Base-by-base conservation (phyloP, 2,888 invertebrate species). In the Eudasyphora cyanicolor region DNA sequence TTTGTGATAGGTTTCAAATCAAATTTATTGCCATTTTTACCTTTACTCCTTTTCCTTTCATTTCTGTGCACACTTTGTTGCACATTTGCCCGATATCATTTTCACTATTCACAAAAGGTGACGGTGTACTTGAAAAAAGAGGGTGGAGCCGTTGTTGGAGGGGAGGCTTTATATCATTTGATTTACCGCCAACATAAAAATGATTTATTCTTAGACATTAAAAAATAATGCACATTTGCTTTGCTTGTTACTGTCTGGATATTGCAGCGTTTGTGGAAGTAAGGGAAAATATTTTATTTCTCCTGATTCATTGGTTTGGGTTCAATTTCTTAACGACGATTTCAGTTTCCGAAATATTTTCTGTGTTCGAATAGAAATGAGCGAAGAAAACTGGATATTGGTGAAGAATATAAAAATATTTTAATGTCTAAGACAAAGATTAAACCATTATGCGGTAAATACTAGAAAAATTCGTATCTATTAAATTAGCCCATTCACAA, bases 171-270 rank as follows among this genome's bases (percentile, higher is more conserved):
- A 54, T 35, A 69, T 84, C 82, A 87, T 88, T 89, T 89, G 89
- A 89, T 89, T 89, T 89, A 89, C 88, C 89, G 89, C 88, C 88
- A 88, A 88, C 89, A 89, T 89, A 89, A 89, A 89, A 89, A 89
- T 89, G 89, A 89, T 89, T 89, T 89, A 89, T 89, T 88, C 88
- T 88, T 89, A 88, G 17, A 89, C 89, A 89, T 89, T 89, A 89
- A 84, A 89, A 86, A 84, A 84, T 88, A 88, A 88, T 87, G 86
- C 87, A 87, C 87, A 86, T 85, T 86, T 45, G 45, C 45, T 42
- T 21, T 45, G 19, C 24, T 24, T 69, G 67, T 27, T 69, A 21
- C 42, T n/a, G n/a, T n/a, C n/a, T n/a, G n/a, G n/a, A n/a, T n/a
- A 35, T 38, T 38, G 38, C 38, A 38, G 14, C 8, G 38, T 8